Conservation (phyloP, 2,113 vertebrate species). For the Microtus pennsylvanicus region DNA sequence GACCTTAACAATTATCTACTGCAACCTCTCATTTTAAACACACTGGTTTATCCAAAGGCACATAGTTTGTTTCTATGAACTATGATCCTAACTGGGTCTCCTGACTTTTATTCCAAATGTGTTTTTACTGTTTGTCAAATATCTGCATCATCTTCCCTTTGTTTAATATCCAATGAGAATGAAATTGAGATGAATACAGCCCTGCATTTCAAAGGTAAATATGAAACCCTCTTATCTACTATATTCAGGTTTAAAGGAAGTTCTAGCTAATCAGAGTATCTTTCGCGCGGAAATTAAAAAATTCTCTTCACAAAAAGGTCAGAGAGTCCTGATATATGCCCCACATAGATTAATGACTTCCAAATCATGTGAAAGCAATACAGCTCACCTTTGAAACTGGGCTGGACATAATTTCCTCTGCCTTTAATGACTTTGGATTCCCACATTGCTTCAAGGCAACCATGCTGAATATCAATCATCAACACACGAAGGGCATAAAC, state of each 20-base stretch:
- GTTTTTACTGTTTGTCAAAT: conserved; percentile 29
- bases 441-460: conserved; percentile 72
- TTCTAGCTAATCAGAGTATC: conserved; percentile 77
- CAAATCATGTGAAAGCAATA: conserved; percentile 76
- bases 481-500: conserved; percentile 23
- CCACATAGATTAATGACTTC: conserved; percentile 80
- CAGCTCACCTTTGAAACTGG: conserved; percentile 79
- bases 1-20: background rate
- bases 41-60: background rate
- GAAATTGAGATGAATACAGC: conserved; percentile 61
- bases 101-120: conserved; percentile 33
- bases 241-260: conserved; percentile 64
- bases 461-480: conserved; percentile 75
- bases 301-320: conserved; percentile 76
- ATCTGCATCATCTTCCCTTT: conserved; percentile 40
- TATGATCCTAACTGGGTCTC: background rate
- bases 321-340: conserved; percentile 73
- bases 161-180: conserved; percentile 60
- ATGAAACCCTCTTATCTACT: conserved; percentile 76
- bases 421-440: conserved; percentile 78
- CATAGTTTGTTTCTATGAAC: background rate
- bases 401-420: conserved; percentile 81
- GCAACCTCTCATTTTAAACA: background rate
- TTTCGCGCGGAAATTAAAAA: conserved; percentile 80
- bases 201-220: conserved; percentile 65